Evolutionary conservation across 1,140 invertebrate species (phyloP).

Genomic region (Whitmania pigra): DNA sequence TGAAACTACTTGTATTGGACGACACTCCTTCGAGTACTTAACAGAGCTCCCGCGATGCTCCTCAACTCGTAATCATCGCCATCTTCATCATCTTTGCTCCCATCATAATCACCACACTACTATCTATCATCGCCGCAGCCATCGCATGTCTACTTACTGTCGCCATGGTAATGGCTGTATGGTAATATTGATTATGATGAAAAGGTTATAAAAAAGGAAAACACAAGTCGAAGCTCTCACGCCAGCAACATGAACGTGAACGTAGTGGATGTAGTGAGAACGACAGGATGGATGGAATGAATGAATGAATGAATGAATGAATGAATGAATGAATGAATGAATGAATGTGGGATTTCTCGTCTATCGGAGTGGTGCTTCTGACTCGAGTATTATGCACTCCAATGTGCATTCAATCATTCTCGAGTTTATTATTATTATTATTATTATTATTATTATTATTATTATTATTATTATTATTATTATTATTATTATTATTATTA

Average conservation of each 20-base stretch:
- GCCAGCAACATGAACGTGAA: too few species aligned
- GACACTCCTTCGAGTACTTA: slow-evolving; percentile 7
- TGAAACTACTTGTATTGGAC: not conserved
- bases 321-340: too few species aligned
- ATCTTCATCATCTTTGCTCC: not conserved
- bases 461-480: not conserved
- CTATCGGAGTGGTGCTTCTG: not conserved
- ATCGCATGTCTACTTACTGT: not conserved
- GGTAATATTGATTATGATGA: not conserved
- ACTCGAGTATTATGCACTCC: slow-evolving; percentile 11
- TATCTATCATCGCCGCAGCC: not conserved
- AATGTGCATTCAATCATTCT: slow-evolving; percentile 11
- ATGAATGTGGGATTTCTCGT: not conserved
- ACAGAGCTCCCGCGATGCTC: not conserved
- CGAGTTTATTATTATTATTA: slow-evolving; percentile 9
- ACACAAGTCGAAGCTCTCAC: too few species aligned
- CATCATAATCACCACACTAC: not conserved
- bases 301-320: too few species aligned
- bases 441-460: not conserved
- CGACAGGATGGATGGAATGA: too few species aligned
- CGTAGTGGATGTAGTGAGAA: too few species aligned
- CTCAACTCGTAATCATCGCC: not conserved
- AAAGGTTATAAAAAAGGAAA: not conserved
- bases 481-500: not conserved
- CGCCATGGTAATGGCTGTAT: not conserved